Conservation (phyloP, 2,888 invertebrate genomes). For the Rhagophthalmus giganteus region DNA sequence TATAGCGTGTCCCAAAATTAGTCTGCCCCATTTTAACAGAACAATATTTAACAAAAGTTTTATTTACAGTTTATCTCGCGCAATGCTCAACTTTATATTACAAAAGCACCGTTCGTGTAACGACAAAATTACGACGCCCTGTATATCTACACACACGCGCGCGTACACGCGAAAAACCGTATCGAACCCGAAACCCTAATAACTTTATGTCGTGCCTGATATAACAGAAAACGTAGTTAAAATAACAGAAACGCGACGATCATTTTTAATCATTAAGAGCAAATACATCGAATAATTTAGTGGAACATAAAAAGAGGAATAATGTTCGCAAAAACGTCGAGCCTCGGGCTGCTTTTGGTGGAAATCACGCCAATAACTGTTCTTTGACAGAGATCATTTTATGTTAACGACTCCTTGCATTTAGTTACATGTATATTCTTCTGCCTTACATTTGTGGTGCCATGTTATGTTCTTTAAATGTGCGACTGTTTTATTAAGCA, state of each 20-base stretch:
- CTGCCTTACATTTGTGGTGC: neutral
- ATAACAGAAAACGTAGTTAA: neutral
- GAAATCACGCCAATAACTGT: conserved; percentile 29
- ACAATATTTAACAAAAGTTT: too few species aligned
- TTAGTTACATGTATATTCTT: neutral
- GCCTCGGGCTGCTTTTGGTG: conserved; percentile 11
- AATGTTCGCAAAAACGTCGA: conserved; percentile 4
- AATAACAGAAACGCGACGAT: conserved; percentile 2
- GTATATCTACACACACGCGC: too few species aligned
- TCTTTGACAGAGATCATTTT: conserved; percentile 9
- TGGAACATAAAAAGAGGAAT: conserved; percentile 10
- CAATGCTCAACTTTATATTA: too few species aligned
- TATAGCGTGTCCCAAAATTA: too few species aligned
- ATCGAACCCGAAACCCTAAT: neutral
- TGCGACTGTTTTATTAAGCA: neutral
- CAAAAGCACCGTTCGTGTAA: too few species aligned
- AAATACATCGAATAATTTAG: conserved; percentile 3
- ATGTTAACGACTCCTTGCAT: neutral
- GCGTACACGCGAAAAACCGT: too few species aligned
- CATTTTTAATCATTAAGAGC: conserved; percentile 5
- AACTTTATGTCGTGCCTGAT: neutral
- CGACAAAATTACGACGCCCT: too few species aligned
- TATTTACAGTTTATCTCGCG: too few species aligned
- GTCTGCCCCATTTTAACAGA: too few species aligned
- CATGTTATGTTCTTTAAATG: neutral